Conservation (phyloP, 2,797 vertebrate species). For the Synanceia verrucosa region DNA sequence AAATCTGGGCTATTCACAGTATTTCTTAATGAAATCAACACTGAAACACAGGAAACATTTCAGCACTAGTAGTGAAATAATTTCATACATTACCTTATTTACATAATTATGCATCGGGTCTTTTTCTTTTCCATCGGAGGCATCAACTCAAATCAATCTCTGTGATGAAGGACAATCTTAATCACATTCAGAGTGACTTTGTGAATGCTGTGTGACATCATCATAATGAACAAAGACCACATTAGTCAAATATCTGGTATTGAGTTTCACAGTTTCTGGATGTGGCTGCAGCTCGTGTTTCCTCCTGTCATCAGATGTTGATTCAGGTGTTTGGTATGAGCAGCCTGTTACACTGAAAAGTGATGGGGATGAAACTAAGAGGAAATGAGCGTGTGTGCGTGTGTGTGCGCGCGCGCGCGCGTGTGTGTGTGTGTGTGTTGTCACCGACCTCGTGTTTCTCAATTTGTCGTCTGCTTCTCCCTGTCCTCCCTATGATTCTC, state of each 20-base stretch:
- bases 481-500: neutral
- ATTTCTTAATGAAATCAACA: too few relatives aligned
- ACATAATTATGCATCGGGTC: too few relatives aligned
- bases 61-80: too few relatives aligned
- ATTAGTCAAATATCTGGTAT: neutral
- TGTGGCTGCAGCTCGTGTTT: neutral
- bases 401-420: neutral
- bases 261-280: neutral
- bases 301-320: neutral
- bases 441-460: constrained; percentile 36
- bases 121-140: too few relatives aligned
- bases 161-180: too few relatives aligned
- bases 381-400: constrained; percentile 8
- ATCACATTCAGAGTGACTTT: neutral
- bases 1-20: too few relatives aligned
- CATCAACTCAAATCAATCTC: too few relatives aligned
- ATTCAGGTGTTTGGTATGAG: constrained; percentile 22
- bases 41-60: too few relatives aligned
- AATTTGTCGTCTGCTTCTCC: constrained; percentile 28
- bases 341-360: neutral
- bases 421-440: neutral
- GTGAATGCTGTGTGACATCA: neutral
- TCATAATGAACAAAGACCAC: neutral
- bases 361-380: constrained; percentile 8
- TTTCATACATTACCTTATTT: too few relatives aligned